Evolutionary conservation across 2,113 vertebrate species (phyloP).

Genomic region (Sebastes fasciatus): DNA sequence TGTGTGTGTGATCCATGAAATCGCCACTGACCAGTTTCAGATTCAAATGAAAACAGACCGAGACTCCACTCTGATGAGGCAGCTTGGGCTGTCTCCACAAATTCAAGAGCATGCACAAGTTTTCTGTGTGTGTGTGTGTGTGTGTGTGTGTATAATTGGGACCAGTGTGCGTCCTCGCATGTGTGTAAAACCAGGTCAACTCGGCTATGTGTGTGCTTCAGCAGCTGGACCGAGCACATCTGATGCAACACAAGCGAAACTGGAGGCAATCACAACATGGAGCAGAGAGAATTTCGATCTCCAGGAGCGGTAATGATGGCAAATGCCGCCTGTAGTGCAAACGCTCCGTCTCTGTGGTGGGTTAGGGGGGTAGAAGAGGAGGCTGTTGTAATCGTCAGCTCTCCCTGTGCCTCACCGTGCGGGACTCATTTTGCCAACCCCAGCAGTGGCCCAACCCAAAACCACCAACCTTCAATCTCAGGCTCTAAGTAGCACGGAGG

Average conservation of each 20-base stretch:
- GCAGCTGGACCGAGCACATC: slow-evolving; percentile 75
- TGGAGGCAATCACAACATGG: slow-evolving; percentile 60
- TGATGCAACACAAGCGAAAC: slow-evolving; percentile 84
- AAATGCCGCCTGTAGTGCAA: slow-evolving; percentile 13
- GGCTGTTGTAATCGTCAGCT: slow-evolving; percentile 40
- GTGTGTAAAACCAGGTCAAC: slow-evolving; percentile 66
- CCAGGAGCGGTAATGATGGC: slow-evolving; percentile 46
- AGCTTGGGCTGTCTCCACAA: slow-evolving; percentile 30
- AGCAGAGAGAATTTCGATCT: slow-evolving; percentile 49
- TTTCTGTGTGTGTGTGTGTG: slow-evolving; percentile 9
- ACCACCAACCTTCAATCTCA: slow-evolving; percentile 70
- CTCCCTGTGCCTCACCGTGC: slow-evolving; percentile 49
- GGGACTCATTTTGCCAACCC: slow-evolving; percentile 64
- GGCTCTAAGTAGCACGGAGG: slow-evolving; percentile 30
- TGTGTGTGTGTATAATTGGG: slow-evolving; percentile 4
- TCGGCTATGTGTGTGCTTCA: slow-evolving; percentile 61
- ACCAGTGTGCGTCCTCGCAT: slow-evolving; percentile 5
- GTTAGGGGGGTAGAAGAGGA: slow-evolving; percentile 15
- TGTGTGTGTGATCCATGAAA: slow-evolving; percentile 29
- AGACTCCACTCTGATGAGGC: slow-evolving; percentile 35
- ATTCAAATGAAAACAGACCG: slow-evolving; percentile 73
- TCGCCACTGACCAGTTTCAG: slow-evolving; percentile 44
- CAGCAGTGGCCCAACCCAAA: slow-evolving; percentile 71
- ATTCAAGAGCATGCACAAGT: not conserved
- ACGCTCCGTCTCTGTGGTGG: slow-evolving; percentile 17